A percentile compares a stretch with the other conserved stretches of the same genome.
Evolutionary conservation across 2,113 vertebrate genomes (phyloP).

Genomic region (Larimichthys polyactis): DNA sequence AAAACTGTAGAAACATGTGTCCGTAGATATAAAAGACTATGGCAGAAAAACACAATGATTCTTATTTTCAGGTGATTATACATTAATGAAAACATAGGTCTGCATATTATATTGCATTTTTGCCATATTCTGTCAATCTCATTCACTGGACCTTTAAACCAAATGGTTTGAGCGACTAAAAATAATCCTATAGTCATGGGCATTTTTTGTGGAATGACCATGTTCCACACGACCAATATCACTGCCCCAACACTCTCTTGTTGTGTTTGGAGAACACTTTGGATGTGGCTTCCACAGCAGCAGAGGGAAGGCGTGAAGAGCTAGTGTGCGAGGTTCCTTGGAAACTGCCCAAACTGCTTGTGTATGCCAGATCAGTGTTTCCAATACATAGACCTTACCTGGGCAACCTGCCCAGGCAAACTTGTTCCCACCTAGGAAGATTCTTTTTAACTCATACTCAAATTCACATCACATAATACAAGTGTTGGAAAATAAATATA

Average conservation of each 20-base stretch:
- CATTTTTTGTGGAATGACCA: slow-evolving; percentile 23
- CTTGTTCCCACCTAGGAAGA: slow-evolving; percentile 39
- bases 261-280: slow-evolving; percentile 48
- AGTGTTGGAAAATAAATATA: slow-evolving; percentile 12
- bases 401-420: slow-evolving; percentile 65
- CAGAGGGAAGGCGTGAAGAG: slow-evolving; percentile 53
- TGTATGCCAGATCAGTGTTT: slow-evolving; percentile 64
- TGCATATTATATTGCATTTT: too few species aligned
- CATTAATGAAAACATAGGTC: too few species aligned
- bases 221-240: slow-evolving; percentile 13
- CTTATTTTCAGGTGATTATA: too few species aligned
- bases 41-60: too few species aligned
- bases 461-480: slow-evolving; percentile 50
- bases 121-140: too few species aligned
- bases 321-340: slow-evolving; percentile 54
- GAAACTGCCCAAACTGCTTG: slow-evolving; percentile 63
- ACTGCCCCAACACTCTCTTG: slow-evolving; percentile 14
- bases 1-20: too few species aligned
- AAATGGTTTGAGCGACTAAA: too few species aligned
- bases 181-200: not conserved
- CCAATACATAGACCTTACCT: slow-evolving; percentile 60
- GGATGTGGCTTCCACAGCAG: slow-evolving; percentile 41
- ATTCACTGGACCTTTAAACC: too few species aligned
- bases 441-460: slow-evolving; percentile 50
- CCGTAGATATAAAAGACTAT: too few species aligned